phyloP scores from a whole-genome alignment of 2,113 vertebrate species.

The Lepus americanus region DNA sequence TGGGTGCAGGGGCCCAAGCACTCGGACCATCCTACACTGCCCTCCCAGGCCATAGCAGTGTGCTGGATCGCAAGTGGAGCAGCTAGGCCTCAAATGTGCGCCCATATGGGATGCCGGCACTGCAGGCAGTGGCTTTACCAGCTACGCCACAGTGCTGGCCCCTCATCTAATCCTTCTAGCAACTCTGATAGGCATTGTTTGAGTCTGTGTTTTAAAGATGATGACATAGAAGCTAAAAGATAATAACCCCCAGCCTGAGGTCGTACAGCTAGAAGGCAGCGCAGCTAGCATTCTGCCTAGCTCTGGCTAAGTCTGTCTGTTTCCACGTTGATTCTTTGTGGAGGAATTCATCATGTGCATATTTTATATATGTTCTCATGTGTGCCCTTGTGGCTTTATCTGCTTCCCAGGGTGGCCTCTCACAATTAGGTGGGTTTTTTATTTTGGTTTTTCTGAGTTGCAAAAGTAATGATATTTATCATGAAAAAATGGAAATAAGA shows the following conservation, averaged over 20 bases:
- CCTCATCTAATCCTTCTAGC: not conserved
- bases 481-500: conserved; percentile 14
- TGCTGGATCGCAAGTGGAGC: too few species aligned
- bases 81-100: too few species aligned
- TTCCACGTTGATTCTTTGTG: not conserved
- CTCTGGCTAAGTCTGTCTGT: not conserved
- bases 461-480: conserved; percentile 2
- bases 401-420: not conserved
- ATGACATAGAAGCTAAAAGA: not conserved
- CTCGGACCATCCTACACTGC: too few species aligned
- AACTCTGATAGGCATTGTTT: not conserved
- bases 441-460: conserved; percentile 1
- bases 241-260: not conserved
- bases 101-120: too few species aligned
- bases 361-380: not conserved
- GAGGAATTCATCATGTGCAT: not conserved
- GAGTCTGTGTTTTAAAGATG: not conserved
- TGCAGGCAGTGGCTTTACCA: too few species aligned
- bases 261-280: not conserved
- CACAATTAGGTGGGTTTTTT: not conserved
- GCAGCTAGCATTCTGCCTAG: not conserved
- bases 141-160: too few species aligned
- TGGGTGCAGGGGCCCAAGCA: too few species aligned
- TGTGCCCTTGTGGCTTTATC: not conserved
- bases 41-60: too few species aligned